A percentile compares a stretch with the other conserved stretches of the same genome.
These are phyloP conservation scores for Gracilinanus agilis DNA, from an alignment of 2,113 vertebrate species.

Conservation along the genomic window DNA sequence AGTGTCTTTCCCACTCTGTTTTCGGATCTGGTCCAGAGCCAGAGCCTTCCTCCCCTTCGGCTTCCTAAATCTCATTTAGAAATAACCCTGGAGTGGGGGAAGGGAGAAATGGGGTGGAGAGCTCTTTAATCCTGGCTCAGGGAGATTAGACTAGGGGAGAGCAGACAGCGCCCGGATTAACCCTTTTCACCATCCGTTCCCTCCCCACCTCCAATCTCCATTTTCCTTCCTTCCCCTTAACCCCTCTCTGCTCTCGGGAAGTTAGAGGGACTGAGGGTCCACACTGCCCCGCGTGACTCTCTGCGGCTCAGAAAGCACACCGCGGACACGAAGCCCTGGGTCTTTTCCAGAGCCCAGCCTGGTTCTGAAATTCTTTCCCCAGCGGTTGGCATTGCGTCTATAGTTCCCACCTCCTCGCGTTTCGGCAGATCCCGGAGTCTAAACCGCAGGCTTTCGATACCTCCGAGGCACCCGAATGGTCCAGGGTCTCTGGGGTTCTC, in stretches of 20 bases:
- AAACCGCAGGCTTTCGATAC: background rate
- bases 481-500: background rate
- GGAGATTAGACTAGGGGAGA: slow-evolving; percentile 41
- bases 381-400: background rate
- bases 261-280: background rate
- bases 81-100: background rate
- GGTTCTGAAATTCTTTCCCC: background rate
- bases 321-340: background rate
- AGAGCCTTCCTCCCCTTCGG: background rate
- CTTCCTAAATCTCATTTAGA: background rate
- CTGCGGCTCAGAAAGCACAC: background rate
- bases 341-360: background rate
- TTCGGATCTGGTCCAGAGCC: background rate
- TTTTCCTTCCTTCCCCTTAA: background rate
- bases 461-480: background rate
- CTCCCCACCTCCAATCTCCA: background rate
- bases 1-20: background rate
- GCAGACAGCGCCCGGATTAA: slow-evolving; percentile 1
- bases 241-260: background rate
- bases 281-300: background rate
- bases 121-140: slow-evolving; percentile 17
- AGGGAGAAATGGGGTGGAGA: background rate
- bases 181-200: background rate
- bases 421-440: background rate
- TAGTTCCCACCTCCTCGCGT: background rate